Evolutionary conservation across 2,113 vertebrate species (phyloP), one percentile per base, ranked within the genome.

Genomic region (Neodontobutis hainanensis): DNA sequence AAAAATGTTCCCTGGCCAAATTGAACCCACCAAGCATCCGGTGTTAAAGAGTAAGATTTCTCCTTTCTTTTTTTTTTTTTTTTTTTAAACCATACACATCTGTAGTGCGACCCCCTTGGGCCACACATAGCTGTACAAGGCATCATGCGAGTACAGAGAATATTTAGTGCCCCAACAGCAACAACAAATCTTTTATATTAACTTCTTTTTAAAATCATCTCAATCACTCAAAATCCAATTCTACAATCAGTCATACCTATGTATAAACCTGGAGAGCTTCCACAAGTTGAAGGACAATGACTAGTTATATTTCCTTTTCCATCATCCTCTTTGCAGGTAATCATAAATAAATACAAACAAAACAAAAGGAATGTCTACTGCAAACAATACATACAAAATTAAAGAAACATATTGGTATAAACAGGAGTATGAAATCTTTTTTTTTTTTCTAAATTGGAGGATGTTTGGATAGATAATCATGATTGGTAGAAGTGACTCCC

Each of bases 311-410:
- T 59, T 74, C 56, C 42, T 58, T 80, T 67, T 61, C 77, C 58
- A 59, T 94, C 92, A 92, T 94, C 90, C 93, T 15, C 88, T 93
- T 92, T 94, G 90, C 78, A 90, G 93, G 94, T 92, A 94, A 97
- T 97, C 92, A 98, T 96, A 97, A 98, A 98, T 98, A 98, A 98
- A 98, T 98, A 98, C 93, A 96, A 91, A 91, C 70, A 90, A 95
- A 94, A 96, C 93, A 95, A 94, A 94, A 95, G 93, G 95, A 96
- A 97, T 96, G 96, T 96, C 94, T 95, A 97, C 94, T 96, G 94
- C 94, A 96, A 96, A 96, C 91, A 89, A 95, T 93, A 95, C 90
- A 93, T 90, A 88, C 89, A 73, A 57, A 61, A 49, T 42, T 19
- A 56, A 61, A 70, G 35, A 38, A 67, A 90, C 70, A 78, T 81